Evolutionary conservation across 2,888 invertebrate species (phyloP), one percentile per base, ranked within the genome.

Genomic region (Drosophila seclusa): DNA sequence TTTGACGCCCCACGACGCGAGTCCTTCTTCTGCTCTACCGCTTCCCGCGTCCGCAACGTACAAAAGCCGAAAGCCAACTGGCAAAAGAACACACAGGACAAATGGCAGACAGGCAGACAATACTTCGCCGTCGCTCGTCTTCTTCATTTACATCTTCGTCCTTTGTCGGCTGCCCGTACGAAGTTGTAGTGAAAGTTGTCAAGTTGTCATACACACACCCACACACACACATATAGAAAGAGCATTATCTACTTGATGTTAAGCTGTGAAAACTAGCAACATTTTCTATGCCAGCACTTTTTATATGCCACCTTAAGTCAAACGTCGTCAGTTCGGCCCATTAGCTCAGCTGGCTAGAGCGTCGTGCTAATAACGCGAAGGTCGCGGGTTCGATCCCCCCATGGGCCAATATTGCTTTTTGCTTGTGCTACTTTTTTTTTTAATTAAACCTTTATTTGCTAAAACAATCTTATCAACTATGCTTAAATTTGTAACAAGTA

Each of bases 271-370:
- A 55, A 40, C 18, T 24, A 11, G 29, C n/a, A 32, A 18, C 2
- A 27, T 16, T 24, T 32, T 27, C 8, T 32, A 4, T 32, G 11
- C 7, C n/a, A 32, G 27, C 29, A 54, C 1, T 7, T 4, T 38
- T 29, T n/a, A 42, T 29, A 57, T 36, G 5, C 8, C 8, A 31
- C n/a, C 40, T 58, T 64, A 31, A 36, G 34, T 24, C 29, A 0
- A 0, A 0, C 2, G 1, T 0, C 0, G 0, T 0, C 1, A 29
- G 4, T 21, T 4, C 24, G 87, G 84, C 87, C 87, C 87, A 89
- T 87, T 87, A 89, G 87, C 87, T 89, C 87, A 87, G 89, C 69
- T 89, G 87, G 87, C 78, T 89, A 87, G 85, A 89, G 87, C 89
- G 85, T 89, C 89, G 87, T 87, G 87, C 87, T 87, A 82, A 79